These are phyloP conservation scores for Mormyrops attenuatus DNA, from an alignment of 2,797 vertebrate genomes.

Conservation along the genomic window DNA sequence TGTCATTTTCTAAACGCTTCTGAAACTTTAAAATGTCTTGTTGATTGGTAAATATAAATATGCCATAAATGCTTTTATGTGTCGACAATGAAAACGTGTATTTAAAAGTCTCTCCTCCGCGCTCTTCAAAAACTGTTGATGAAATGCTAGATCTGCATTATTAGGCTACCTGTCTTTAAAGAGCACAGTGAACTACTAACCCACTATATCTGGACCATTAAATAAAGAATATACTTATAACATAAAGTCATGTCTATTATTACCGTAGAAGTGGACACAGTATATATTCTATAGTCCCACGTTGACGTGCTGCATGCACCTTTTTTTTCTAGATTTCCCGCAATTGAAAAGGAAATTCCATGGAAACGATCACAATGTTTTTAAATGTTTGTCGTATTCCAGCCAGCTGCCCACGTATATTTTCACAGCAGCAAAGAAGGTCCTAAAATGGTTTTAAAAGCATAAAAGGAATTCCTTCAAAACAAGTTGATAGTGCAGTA, in stretches of 20 bases:
- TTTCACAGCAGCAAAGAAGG: not conserved
- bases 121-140: not conserved
- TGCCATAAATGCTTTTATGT: not conserved
- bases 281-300: not conserved
- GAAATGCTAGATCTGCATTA: not conserved
- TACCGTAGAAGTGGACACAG: not conserved
- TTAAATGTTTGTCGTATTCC: not conserved
- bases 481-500: not conserved
- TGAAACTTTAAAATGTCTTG: not conserved
- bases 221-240: not conserved
- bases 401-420: not conserved
- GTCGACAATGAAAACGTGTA: not conserved
- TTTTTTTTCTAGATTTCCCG: not conserved
- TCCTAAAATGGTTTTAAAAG: not conserved
- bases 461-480: not conserved
- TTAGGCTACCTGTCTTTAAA: slow-evolving; percentile 6
- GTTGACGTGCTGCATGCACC: not conserved
- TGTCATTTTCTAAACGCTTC: not conserved
- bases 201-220: not conserved
- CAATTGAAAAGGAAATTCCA: not conserved
- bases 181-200: not conserved
- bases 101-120: not conserved
- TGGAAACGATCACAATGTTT: not conserved
- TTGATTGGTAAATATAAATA: not conserved
- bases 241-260: not conserved